phyloP scores from a whole-genome alignment of 2,113 vertebrate species.

The Fukomys damarensis region DNA sequence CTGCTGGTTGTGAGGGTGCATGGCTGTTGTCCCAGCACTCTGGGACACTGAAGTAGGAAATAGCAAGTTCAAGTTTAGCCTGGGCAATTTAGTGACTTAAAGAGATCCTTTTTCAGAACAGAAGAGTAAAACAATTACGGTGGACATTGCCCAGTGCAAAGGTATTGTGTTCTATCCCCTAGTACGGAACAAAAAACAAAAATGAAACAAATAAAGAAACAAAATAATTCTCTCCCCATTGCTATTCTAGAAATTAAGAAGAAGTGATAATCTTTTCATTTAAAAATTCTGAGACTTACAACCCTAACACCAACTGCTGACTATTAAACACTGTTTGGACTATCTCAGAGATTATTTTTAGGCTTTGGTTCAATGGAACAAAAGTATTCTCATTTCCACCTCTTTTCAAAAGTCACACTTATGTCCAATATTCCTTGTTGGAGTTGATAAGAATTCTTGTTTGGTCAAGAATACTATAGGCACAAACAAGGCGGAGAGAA shows the following conservation, averaged over 20 bases:
- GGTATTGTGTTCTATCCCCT: neutral
- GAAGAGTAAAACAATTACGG: neutral
- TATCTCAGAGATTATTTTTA: neutral
- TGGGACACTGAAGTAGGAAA: neutral
- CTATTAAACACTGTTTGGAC: neutral
- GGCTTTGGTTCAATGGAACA: neutral
- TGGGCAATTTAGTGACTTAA: neutral
- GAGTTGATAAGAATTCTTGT: neutral
- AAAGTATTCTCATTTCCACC: neutral
- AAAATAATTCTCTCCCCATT: neutral
- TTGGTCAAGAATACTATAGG: neutral
- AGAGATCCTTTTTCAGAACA: neutral
- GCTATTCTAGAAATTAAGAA: neutral
- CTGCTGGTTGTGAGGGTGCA: neutral
- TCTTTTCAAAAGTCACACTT: slow-evolving; percentile 12
- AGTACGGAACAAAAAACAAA: neutral
- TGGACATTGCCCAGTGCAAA: neutral
- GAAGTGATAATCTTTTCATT: neutral
- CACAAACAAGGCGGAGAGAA: neutral
- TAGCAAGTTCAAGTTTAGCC: neutral
- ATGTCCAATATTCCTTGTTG: neutral
- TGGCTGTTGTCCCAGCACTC: neutral
- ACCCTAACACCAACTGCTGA: neutral
- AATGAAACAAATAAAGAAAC: neutral
- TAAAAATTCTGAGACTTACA: neutral